Evolutionary conservation across 2,797 vertebrate species (phyloP), one percentile per base, ranked within the genome.

Genomic region (Pterois miles): DNA sequence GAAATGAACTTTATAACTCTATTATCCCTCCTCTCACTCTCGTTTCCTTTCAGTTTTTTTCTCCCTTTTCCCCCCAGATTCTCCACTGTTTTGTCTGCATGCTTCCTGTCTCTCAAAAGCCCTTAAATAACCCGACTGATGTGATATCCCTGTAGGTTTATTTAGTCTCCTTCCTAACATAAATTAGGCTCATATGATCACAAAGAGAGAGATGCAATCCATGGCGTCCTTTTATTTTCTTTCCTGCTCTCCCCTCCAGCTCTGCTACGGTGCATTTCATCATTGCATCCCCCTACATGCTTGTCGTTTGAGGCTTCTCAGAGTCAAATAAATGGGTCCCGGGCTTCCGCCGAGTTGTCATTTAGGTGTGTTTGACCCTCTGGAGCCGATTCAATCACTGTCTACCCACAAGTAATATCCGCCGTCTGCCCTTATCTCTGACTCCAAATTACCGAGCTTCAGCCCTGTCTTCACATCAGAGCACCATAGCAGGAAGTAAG

Each of bases 351-450:
- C 4, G 69, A 78, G 81, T 76, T 89, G 88, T 93, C 89, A 86
- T 92, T 93, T 89, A 88, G 86, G 88, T 90, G 86, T 82, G 68
- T 91, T 88, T 94, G 93, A 93, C 77, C 90, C 91, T 83, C 80
- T 69, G 78, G 88, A 90, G 80, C 81, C 76, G 88, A 85, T 90
- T 94, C 90, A 92, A 89, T 93, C 89, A 89, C 78, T 85, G 82
- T 90, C 89, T 88, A 60, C 86, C 74, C 82, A 88, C 82, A 69
- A 85, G 89, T 92, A 89, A 92, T 91, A 89, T 90, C 90, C 87
- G 80, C 70, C 14, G 56, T 70, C 85, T 81, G 74, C 67, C 67
- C 81, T 91, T 92, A 93, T 92, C 92, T 85, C 84, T 48, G 77
- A 71, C 87, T 89, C 71, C 65, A 92, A 88, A 91, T 92, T 85